phyloP scores from a whole-genome alignment of 2,888 invertebrate species.

The Drosophila tripunctata region DNA sequence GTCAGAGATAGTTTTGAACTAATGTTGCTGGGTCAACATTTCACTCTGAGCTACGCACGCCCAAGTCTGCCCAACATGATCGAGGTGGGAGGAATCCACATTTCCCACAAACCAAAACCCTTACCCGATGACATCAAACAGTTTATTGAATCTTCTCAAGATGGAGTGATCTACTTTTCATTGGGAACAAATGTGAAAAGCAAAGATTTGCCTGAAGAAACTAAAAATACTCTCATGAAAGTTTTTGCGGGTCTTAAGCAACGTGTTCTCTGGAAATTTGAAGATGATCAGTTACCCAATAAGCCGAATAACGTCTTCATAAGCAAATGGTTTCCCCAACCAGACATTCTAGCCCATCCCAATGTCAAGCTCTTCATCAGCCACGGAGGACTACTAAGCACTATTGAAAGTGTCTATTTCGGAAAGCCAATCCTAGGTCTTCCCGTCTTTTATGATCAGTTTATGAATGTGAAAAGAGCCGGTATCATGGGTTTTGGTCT shows the following conservation, averaged over 20 bases:
- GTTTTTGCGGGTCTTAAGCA: conserved; percentile 58
- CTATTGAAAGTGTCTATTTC: conserved; percentile 84
- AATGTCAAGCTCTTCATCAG: conserved; percentile 85
- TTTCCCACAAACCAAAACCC: conserved; percentile 64
- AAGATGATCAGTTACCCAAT: conserved; percentile 75
- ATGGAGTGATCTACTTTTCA: conserved; percentile 85
- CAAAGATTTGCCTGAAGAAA: conserved; percentile 66
- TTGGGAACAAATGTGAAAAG: conserved; percentile 83
- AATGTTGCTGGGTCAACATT: conserved; percentile 81
- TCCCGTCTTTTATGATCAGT: conserved; percentile 83
- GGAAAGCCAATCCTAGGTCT: conserved; percentile 84
- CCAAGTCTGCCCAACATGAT: conserved; percentile 82
- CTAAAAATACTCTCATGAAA: conserved; percentile 50
- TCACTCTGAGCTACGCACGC: conserved; percentile 72
- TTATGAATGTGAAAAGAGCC: conserved; percentile 77
- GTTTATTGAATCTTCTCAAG: conserved; percentile 82
- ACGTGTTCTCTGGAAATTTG: conserved; percentile 84
- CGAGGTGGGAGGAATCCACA: conserved; percentile 82
- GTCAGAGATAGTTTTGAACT: conserved; percentile 74
- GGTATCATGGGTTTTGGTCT: conserved; percentile 77
- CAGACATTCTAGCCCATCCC: conserved; percentile 84
- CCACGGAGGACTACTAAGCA: conserved; percentile 85
- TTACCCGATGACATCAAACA: conserved; percentile 78
- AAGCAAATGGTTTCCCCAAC: conserved; percentile 83
- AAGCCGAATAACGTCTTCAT: conserved; percentile 80